phyloP scores from a whole-genome alignment of 2,797 vertebrate species.

The Myripristis jacobus region DNA sequence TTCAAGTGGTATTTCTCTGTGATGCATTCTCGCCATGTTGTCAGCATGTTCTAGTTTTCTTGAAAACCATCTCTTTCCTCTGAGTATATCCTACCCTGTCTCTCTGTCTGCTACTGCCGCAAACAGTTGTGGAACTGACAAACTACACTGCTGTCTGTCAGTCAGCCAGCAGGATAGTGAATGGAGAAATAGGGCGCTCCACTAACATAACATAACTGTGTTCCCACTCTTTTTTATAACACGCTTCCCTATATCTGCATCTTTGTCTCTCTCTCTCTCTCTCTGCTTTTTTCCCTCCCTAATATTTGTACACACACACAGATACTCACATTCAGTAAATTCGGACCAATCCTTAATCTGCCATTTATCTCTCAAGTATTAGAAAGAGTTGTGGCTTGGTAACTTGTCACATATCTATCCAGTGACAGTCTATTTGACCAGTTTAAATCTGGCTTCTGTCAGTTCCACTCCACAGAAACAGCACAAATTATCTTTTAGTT shows the following conservation, averaged over 20 bases:
- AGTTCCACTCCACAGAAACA: no score
- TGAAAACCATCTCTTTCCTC: neutral
- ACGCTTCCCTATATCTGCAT: neutral
- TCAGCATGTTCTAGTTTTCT: conserved; percentile 2
- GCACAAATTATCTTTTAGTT: no score
- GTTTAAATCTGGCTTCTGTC: no score
- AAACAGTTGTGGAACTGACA: conserved; percentile 22
- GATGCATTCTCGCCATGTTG: conserved; percentile 1
- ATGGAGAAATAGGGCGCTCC: conserved; percentile 3
- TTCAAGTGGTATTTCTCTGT: neutral
- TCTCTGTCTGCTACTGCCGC: neutral
- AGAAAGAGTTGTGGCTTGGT: no score
- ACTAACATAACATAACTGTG: conserved; percentile 12
- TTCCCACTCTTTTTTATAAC: neutral
- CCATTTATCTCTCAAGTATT: no score
- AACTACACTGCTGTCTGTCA: conserved; percentile 27
- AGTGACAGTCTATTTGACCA: no score
- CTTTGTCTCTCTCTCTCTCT: neutral
- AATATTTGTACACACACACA: neutral
- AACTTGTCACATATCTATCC: no score
- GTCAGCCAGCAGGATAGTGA: conserved; percentile 22
- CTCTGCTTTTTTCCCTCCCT: neutral
- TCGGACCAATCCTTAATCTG: no score
- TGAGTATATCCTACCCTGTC: neutral
- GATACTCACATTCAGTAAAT: neutral